These are phyloP conservation scores for Polyommatus icarus DNA, from an alignment of 2,888 invertebrate genomes.

Conservation along the genomic window DNA sequence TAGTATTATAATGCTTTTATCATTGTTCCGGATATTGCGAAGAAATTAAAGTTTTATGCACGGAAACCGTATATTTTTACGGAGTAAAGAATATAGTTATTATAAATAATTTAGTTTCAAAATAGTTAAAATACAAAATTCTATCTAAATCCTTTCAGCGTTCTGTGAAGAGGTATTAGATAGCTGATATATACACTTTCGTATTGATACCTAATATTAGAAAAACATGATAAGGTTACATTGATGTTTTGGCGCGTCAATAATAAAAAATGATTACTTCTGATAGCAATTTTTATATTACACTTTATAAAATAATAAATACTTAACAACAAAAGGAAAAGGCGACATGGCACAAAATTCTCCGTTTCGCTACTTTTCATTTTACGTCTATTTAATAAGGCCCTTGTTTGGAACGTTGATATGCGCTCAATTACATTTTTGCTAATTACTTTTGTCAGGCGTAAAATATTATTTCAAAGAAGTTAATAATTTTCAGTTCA, in stretches of 20 bases:
- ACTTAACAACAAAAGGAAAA: background rate
- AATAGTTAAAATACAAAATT: too few species aligned
- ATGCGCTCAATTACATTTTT: background rate
- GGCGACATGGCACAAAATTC: background rate
- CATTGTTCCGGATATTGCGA: background rate
- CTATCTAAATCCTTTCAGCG: too few species aligned
- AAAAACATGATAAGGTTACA: too few species aligned
- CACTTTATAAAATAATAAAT: background rate
- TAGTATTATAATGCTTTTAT: background rate
- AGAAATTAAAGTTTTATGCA: too few species aligned
- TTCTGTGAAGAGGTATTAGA: too few species aligned
- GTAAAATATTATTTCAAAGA: too few species aligned
- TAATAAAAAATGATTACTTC: background rate
- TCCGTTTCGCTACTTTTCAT: background rate
- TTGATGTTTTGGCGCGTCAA: too few species aligned
- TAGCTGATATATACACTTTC: too few species aligned
- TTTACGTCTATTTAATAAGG: background rate
- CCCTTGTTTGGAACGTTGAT: background rate
- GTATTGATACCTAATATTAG: too few species aligned
- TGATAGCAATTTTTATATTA: background rate
- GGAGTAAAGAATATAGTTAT: too few species aligned
- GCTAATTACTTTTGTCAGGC: constrained; percentile 16
- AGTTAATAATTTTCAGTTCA: background rate
- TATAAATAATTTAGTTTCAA: too few species aligned
- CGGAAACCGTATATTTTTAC: too few species aligned